A percentile compares a stretch with the other conserved stretches of the same genome.
These are phyloP conservation scores for Metopia argyrocephala DNA, from an alignment of 2,888 invertebrate species.

Conservation along the genomic window DNA sequence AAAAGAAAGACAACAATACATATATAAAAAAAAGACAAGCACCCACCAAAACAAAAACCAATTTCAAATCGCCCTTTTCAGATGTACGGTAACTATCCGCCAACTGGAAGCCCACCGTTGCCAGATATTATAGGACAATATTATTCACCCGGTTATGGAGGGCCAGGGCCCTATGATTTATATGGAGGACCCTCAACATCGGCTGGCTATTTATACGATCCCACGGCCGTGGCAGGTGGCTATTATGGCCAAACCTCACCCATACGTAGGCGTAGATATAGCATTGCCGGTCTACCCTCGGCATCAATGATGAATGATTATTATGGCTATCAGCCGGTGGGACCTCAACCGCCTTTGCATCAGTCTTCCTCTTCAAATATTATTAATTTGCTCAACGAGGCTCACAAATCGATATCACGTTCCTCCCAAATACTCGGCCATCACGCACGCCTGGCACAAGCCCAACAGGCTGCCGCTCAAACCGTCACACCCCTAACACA, in stretches of 20 bases:
- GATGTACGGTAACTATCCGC: constrained; percentile 79
- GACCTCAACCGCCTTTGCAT: constrained; percentile 68
- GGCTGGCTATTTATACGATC: constrained; percentile 73
- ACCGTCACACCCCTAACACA: constrained; percentile 73
- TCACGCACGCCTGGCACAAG: constrained; percentile 74
- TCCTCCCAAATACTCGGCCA: constrained; percentile 78
- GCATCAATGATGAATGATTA: constrained; percentile 77
- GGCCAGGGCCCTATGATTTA: constrained; percentile 69
- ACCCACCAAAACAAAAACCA: constrained; percentile 67
- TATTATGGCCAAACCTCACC: constrained; percentile 72
- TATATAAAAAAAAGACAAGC: constrained; percentile 41
- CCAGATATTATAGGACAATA: constrained; percentile 78
- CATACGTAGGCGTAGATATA: constrained; percentile 77
- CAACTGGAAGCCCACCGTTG: constrained; percentile 77
- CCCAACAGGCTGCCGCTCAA: constrained; percentile 68
- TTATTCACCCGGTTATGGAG: constrained; percentile 68
- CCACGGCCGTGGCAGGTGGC: constrained; percentile 64
- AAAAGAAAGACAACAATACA: constrained; percentile 44
- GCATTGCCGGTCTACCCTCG: constrained; percentile 78
- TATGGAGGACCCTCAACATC: constrained; percentile 73
- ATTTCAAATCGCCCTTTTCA: constrained; percentile 79
- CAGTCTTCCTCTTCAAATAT: constrained; percentile 77
- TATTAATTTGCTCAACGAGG: constrained; percentile 78
- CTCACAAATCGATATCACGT: constrained; percentile 78
- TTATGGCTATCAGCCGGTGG: constrained; percentile 74